These are phyloP conservation scores for Aplidium turbinatum DNA, from an alignment of 23 tunicate species.

Conservation along the genomic window DNA sequence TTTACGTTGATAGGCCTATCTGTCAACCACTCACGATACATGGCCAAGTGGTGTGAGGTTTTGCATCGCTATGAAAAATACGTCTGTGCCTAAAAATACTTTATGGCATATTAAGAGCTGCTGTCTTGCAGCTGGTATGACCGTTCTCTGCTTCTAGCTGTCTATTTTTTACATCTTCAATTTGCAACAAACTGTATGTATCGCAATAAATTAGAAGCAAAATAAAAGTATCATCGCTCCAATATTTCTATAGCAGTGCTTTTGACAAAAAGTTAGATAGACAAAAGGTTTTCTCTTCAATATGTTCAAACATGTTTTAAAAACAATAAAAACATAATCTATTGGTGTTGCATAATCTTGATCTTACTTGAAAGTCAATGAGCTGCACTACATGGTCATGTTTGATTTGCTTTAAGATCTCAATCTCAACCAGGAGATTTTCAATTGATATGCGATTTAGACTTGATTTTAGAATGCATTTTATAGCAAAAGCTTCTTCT, in stretches of 20 bases:
- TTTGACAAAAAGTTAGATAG: background rate
- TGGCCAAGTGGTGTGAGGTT: no score
- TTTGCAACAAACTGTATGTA: background rate
- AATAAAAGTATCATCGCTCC: background rate
- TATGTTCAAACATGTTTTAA: background rate
- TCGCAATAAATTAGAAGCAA: no score
- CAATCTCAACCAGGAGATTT: constrained; percentile 81
- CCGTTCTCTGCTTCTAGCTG: no score
- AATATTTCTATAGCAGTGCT: background rate
- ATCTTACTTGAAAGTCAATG: constrained; percentile 78
- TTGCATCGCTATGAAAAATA: no score
- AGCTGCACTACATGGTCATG: constrained; percentile 86
- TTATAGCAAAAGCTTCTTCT: constrained; percentile 69
- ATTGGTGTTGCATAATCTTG: background rate
- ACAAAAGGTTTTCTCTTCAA: background rate
- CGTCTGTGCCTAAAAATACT: no score
- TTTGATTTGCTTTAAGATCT: constrained; percentile 82
- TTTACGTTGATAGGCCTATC: no score
- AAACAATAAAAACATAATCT: background rate
- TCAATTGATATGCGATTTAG: constrained; percentile 71
- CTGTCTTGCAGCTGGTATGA: no score
- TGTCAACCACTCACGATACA: no score
- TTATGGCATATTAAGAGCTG: no score
- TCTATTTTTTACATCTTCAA: background rate
- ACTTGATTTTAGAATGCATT: constrained; percentile 72